Conservation (phyloP, 2,113 vertebrate species). For the Pachyramphus minor region DNA sequence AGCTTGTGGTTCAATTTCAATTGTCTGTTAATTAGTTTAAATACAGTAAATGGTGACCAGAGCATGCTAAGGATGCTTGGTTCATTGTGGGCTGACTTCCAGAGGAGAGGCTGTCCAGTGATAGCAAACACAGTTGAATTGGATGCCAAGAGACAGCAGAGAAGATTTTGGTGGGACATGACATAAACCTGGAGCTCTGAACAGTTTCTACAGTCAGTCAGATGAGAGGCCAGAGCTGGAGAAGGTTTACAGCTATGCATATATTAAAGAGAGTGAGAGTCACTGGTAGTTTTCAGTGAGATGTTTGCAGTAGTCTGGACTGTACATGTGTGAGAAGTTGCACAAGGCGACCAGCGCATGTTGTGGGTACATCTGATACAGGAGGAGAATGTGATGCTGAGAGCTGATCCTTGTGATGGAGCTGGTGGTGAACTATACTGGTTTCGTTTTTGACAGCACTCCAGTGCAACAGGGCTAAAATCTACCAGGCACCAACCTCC, state of each 20-base stretch:
- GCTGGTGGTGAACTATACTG: background rate
- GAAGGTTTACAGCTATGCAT: background rate
- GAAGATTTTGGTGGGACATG: background rate
- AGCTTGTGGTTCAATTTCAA: background rate
- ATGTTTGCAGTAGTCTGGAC: background rate
- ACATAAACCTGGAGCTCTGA: background rate
- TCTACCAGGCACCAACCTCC: background rate
- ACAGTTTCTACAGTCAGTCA: background rate
- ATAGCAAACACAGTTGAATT: background rate
- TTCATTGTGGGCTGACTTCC: background rate
- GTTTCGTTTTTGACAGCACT: background rate
- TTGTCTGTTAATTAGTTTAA: background rate
- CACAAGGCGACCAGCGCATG: rapidly evolving
- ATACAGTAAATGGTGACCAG: background rate
- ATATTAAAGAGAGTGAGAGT: background rate
- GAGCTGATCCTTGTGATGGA: background rate
- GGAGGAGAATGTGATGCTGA: background rate
- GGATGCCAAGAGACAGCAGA: background rate
- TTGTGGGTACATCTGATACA: rapidly evolving
- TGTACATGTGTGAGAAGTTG: background rate
- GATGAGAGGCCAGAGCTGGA: background rate
- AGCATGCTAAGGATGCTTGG: background rate
- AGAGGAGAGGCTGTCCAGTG: background rate
- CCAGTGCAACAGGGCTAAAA: background rate
- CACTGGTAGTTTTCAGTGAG: background rate